phyloP scores from a whole-genome alignment of 2,113 vertebrate genomes.

The Otocyon megalotis region DNA sequence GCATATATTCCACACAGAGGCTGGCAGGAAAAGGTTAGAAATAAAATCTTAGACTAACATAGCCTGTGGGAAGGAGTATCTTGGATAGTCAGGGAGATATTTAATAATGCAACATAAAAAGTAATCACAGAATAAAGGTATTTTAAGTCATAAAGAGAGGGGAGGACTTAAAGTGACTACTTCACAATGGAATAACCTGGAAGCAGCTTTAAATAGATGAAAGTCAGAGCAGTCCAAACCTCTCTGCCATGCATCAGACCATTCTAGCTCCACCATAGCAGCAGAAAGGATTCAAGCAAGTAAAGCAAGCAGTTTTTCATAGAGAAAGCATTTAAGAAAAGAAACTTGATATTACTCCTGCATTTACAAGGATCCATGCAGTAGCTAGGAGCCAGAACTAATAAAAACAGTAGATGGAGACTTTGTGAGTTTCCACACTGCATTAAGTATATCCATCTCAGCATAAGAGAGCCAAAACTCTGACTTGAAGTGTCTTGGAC shows the following conservation, averaged over 20 bases:
- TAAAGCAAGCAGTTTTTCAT: background rate
- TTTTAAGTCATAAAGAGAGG: background rate
- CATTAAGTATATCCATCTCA: background rate
- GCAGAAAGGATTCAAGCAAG: background rate
- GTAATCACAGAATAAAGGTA: background rate
- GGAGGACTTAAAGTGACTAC: background rate
- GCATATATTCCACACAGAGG: accelerated
- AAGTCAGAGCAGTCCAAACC: background rate
- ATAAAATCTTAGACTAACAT: background rate
- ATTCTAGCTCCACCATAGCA: background rate
- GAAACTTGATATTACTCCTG: background rate
- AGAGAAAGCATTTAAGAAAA: background rate
- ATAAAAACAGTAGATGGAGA: no score
- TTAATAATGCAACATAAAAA: background rate
- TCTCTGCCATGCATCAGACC: background rate
- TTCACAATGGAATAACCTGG: background rate
- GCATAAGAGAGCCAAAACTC: background rate
- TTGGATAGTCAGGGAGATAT: background rate
- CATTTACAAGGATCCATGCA: background rate
- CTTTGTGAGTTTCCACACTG: background rate
- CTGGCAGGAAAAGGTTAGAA: background rate
- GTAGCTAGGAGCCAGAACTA: background rate
- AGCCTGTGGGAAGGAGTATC: background rate
- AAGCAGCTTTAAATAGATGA: background rate
- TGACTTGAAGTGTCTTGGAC: background rate